Percentiles rank a stretch among this genome's conserved stretches.
Conservation (phyloP, 2,797 vertebrate species). For the Betta splendens region DNA sequence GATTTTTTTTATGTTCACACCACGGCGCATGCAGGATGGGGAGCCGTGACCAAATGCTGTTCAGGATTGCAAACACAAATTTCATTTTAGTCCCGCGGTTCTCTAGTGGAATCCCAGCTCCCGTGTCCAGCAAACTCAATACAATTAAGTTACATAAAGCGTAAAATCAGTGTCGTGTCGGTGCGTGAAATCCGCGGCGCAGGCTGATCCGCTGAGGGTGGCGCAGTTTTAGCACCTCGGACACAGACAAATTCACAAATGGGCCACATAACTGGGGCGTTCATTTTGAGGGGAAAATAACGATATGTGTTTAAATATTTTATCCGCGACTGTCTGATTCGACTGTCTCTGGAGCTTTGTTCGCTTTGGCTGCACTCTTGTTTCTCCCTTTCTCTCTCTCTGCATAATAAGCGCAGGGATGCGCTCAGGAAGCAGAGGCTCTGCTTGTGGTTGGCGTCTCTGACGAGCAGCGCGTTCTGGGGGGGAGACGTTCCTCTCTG, state of each 20-base stretch:
- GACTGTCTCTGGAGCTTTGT: conserved; percentile 9
- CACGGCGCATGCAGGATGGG: conserved; percentile 41
- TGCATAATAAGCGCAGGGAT: not conserved
- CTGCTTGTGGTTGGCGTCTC: conserved; percentile 1
- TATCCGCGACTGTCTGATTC: conserved; percentile 27
- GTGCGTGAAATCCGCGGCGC: not conserved
- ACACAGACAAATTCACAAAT: conserved; percentile 43
- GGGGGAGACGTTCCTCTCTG: conserved; percentile 1
- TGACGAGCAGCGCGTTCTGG: not conserved
- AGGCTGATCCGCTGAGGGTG: not conserved
- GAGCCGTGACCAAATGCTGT: conserved; percentile 40
- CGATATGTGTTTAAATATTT: conserved; percentile 52
- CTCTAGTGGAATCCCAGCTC: conserved; percentile 28
- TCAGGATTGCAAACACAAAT: conserved; percentile 49
- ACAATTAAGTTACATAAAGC: conserved; percentile 22
- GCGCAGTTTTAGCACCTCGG: conserved; percentile 37
- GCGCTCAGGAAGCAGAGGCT: not conserved
- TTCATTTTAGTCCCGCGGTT: conserved; percentile 40
- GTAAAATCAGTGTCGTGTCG: conserved; percentile 7
- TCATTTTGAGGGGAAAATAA: conserved; percentile 15
- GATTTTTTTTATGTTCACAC: conserved; percentile 40
- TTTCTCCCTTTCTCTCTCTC: conserved; percentile 2
- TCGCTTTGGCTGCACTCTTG: conserved; percentile 11
- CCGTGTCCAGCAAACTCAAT: conserved; percentile 27
- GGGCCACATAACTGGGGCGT: conserved; percentile 31